Conservation (phyloP, 2,797 vertebrate genomes). For the Staurois parvus region DNA sequence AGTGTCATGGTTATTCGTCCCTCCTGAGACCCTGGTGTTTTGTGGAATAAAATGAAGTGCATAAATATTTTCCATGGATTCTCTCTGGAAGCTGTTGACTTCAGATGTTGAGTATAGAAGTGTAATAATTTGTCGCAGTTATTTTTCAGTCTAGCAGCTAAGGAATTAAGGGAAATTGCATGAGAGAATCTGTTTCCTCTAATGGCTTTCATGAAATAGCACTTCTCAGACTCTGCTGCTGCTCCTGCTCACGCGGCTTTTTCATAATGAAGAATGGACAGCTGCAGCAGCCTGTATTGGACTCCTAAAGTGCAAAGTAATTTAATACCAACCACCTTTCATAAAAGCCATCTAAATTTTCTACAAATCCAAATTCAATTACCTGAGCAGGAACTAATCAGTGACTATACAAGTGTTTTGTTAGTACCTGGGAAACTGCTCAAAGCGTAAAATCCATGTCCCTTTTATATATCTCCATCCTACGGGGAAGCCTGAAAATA, state of each 20-base stretch:
- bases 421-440: slow-evolving; percentile 62
- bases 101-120: slow-evolving; percentile 64
- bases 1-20: background rate
- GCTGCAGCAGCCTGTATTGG: slow-evolving; percentile 61
- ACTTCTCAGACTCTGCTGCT: slow-evolving; percentile 48
- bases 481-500: slow-evolving; percentile 59
- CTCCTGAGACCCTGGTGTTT: slow-evolving; percentile 34
- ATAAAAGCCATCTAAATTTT: slow-evolving; percentile 71
- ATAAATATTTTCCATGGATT: slow-evolving; percentile 62
- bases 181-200: slow-evolving; percentile 63
- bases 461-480: slow-evolving; percentile 62
- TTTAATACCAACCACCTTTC: slow-evolving; percentile 68
- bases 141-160: slow-evolving; percentile 69
- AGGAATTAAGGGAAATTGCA: slow-evolving; percentile 70
- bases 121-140: slow-evolving; percentile 67
- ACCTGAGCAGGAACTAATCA: slow-evolving; percentile 66
- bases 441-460: slow-evolving; percentile 61
- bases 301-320: slow-evolving; percentile 69
- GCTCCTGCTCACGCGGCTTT: slow-evolving; percentile 58
- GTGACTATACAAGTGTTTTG: slow-evolving; percentile 59
- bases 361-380: slow-evolving; percentile 72
- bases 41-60: slow-evolving; percentile 66
- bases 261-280: slow-evolving; percentile 64
- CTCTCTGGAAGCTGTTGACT: slow-evolving; percentile 60
- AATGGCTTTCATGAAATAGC: slow-evolving; percentile 53